A percentile compares a stretch with the other conserved stretches of the same genome.
phyloP scores from a whole-genome alignment of 2,888 invertebrate genomes.

The Stegophylla sp. region DNA sequence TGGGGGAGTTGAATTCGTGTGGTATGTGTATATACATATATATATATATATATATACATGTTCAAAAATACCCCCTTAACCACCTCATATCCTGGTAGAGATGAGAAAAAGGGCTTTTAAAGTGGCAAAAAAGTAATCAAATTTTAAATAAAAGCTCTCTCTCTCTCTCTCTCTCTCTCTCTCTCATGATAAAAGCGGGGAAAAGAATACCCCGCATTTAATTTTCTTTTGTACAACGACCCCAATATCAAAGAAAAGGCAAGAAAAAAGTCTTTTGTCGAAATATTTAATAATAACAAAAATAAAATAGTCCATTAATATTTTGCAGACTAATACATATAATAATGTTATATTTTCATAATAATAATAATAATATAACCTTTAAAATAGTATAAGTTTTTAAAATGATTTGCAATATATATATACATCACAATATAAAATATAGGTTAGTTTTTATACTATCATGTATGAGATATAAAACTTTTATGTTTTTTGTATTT shows the following conservation, averaged over 20 bases:
- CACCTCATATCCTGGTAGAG: constrained; percentile 43
- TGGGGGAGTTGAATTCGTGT: constrained; percentile 34
- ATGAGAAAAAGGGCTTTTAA: constrained; percentile 52
- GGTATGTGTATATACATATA: constrained; percentile 5
- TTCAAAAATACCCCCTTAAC: constrained; percentile 41
- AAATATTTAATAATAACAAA: constrained; percentile 47
- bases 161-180: no score
- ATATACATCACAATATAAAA: no score
- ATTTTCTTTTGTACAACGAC: constrained; percentile 54
- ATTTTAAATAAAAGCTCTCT: constrained; percentile 59
- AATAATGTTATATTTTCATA: no score
- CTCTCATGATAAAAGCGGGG: constrained; percentile 42
- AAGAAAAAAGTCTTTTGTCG: constrained; percentile 32
- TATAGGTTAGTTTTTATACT: no score
- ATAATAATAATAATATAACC: no score
- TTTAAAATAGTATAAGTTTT: no score
- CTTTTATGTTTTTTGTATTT: no score
- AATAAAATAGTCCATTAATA: constrained; percentile 50
- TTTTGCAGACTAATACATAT: background rate
- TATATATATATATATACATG: constrained; percentile 24
- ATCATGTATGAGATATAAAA: no score
- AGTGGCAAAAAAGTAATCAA: constrained; percentile 59
- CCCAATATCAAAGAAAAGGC: constrained; percentile 41
- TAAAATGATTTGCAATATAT: no score
- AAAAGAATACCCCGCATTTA: constrained; percentile 50